phyloP scores from a whole-genome alignment of 1,140 invertebrate genomes.

The Calosoma granatense region DNA sequence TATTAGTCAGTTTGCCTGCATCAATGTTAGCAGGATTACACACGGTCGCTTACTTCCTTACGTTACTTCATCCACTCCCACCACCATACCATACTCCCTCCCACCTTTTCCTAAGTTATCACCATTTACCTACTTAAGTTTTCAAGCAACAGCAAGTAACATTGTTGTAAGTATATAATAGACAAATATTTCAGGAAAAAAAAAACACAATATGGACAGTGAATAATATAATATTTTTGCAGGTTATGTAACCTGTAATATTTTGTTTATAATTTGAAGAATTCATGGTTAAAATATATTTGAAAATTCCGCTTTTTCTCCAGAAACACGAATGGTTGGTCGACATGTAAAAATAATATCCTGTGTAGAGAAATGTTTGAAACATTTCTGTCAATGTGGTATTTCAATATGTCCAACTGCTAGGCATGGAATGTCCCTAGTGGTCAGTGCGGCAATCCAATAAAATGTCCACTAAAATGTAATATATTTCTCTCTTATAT shows the following conservation, averaged over 20 bases:
- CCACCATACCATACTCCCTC: background rate
- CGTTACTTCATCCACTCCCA: background rate
- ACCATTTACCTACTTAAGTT: no score
- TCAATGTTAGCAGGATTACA: background rate
- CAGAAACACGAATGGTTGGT: no score
- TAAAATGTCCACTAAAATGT: background rate
- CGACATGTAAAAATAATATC: background rate
- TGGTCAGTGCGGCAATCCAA: conserved; percentile 1
- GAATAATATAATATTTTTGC: no score
- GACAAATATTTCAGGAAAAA: background rate
- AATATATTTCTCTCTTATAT: conserved; percentile 8
- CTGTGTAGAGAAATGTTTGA: background rate
- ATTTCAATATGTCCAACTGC: conserved; percentile 1
- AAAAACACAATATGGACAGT: no score
- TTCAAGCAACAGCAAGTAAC: no score
- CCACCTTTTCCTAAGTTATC: no score
- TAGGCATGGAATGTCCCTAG: conserved; percentile 1
- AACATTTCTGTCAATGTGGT: conserved; percentile 3
- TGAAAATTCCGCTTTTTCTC: background rate
- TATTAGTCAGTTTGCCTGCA: background rate
- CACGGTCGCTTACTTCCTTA: background rate
- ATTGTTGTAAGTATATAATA: no score
- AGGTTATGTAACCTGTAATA: no score
- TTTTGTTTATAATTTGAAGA: no score
- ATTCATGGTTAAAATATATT: no score